These are phyloP conservation scores for Neolamprologus sp. DNA, from an alignment of 2,113 vertebrate genomes.

Conservation along the genomic window DNA sequence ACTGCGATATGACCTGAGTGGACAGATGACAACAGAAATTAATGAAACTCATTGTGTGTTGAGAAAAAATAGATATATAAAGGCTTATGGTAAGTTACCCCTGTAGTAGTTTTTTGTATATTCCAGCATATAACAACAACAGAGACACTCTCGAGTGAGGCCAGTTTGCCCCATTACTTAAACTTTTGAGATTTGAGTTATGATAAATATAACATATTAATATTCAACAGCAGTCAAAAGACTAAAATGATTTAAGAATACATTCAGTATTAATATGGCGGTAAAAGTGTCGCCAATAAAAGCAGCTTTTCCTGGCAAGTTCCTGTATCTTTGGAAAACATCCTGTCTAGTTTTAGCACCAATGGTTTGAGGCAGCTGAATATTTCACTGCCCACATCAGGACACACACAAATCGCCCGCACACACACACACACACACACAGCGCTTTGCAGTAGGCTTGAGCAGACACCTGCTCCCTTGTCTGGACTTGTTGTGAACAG, in stretches of 20 bases:
- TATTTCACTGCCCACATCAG: not conserved
- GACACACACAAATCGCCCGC: not conserved
- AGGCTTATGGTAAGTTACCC: no score
- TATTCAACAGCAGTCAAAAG: not conserved
- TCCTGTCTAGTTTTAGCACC: not conserved
- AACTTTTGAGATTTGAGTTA: not conserved
- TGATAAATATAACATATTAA: not conserved
- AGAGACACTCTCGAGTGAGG: no score
- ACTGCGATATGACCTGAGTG: not conserved
- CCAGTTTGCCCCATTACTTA: fast-evolving
- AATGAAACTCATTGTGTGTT: not conserved
- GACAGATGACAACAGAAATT: fast-evolving
- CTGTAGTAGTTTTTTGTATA: no score
- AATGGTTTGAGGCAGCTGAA: not conserved
- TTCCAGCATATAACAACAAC: no score
- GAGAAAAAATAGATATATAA: not conserved
- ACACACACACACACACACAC: not conserved
- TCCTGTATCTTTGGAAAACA: not conserved
- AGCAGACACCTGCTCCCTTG: constrained; percentile 50
- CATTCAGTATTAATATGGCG: not conserved
- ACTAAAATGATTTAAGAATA: not conserved
- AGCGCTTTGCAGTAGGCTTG: not conserved
- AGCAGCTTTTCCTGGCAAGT: not conserved
- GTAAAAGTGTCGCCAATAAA: not conserved
- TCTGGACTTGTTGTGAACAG: constrained; percentile 33